A percentile compares a stretch with the other conserved stretches of the same genome.
These are phyloP conservation scores for Dermatophagoides farinae DNA, from an alignment of 1,140 invertebrate genomes.

Conservation along the genomic window DNA sequence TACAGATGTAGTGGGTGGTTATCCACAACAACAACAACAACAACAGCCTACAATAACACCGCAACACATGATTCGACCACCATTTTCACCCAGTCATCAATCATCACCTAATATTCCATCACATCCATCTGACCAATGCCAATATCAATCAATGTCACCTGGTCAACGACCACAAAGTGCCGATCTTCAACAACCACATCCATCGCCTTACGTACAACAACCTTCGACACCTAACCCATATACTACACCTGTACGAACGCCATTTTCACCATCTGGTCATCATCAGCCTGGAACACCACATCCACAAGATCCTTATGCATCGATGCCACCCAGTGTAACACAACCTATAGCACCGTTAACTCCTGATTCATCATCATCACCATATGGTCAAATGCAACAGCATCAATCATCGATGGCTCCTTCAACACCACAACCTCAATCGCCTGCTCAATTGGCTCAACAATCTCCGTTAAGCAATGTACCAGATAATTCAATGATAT, in stretches of 20 bases:
- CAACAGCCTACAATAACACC: background rate
- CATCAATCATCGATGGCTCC: too few species aligned
- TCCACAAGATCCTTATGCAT: background rate
- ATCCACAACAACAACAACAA: slow-evolving; percentile 18
- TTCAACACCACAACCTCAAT: too few species aligned
- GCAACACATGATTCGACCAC: background rate
- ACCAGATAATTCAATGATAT: too few species aligned
- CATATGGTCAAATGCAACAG: too few species aligned
- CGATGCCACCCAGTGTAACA: background rate
- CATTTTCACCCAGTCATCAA: background rate
- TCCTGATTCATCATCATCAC: too few species aligned
- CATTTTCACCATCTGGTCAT: background rate
- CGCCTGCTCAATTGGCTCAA: too few species aligned
- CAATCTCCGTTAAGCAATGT: too few species aligned
- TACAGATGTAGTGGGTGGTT: slow-evolving; percentile 15
- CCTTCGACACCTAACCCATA: slow-evolving; percentile 14
- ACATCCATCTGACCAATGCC: background rate
- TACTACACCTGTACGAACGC: background rate
- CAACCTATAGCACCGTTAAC: too few species aligned
- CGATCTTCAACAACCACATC: background rate
- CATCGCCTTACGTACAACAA: slow-evolving; percentile 20
- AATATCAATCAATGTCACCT: background rate
- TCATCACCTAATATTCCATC: background rate
- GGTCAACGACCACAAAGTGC: background rate
- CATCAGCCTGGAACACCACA: background rate